Base-by-base conservation (phyloP, 2,888 invertebrate genomes). In the Lasioglossum vierecki region DNA sequence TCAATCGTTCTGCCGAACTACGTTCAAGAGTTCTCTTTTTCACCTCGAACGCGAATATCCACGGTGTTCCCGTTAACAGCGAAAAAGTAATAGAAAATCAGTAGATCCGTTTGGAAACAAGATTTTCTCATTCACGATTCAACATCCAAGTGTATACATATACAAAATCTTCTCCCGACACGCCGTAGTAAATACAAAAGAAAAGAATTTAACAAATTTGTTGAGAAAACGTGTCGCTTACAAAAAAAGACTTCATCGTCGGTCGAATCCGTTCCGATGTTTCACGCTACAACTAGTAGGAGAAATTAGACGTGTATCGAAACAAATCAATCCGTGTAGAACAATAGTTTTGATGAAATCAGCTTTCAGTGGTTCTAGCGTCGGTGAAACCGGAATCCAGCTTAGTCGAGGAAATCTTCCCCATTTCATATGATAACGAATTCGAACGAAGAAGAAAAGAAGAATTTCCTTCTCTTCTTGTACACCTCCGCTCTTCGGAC, bases 11-110 rank as follows among this genome's bases (percentile, higher is more conserved):
- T 66, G 75, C 80, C n/a, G 76, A 77, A 80, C 77, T 80, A 75
- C 75, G 68, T 60, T 68, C 76, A 74, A 81, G 46, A 79, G 72
- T 60, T 44, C 72, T 39, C 72, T 9, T 44, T 2, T n/a, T 57
- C n/a, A 22, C 60, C 49, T 49, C 49, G 75, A 68, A 53, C 26
- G 22, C 22, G 9, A 57, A 35, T 71, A 30, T 30, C 30, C n/a
- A 75, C 39, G 44, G 39, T 46, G 15, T 79, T 76, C 44, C 18
- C 53, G 49, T 66, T 66, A 35, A 49, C 35, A 46, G 4, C 13
- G 76, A 66, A 26, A 79, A 63, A 68, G 22, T 39, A 60, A 68
- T 84, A 77, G 71, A 66, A 83, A 83, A 76, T 71, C 76, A 72
- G 75, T 49, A 73, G 15, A 39, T 76, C 82, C 39, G 44, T 44